Evolutionary conservation across 1,140 invertebrate genomes (phyloP).

Genomic region (Drosophila parabipectinata): DNA sequence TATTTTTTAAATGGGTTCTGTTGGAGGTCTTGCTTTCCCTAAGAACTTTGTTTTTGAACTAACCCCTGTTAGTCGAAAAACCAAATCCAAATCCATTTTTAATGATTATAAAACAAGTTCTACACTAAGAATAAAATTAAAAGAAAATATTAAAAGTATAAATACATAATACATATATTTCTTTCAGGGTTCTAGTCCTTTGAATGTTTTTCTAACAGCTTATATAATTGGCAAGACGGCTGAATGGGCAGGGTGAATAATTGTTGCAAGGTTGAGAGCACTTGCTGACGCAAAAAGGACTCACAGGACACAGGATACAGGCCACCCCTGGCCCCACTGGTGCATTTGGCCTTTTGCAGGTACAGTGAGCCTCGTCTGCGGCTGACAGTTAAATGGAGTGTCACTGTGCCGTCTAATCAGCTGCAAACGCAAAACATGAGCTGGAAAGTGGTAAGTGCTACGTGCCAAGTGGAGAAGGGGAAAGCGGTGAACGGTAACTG

Average conservation of each 20-base stretch:
- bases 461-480: background rate
- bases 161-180: slow-evolving; percentile 8
- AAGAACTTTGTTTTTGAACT: no score
- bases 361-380: slow-evolving; percentile 23
- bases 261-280: slow-evolving; percentile 20
- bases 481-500: background rate
- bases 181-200: background rate
- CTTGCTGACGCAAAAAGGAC: slow-evolving; percentile 28
- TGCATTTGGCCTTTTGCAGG: slow-evolving; percentile 37
- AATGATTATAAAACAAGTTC: no score
- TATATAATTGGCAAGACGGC: slow-evolving; percentile 36
- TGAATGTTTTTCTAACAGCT: slow-evolving; percentile 32
- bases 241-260: slow-evolving; percentile 23
- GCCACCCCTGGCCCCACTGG: background rate
- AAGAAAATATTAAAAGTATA: background rate
- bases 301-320: slow-evolving; percentile 1
- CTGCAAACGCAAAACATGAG: slow-evolving; percentile 31
- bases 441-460: background rate
- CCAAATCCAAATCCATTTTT: no score
- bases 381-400: slow-evolving; percentile 57
- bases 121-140: background rate
- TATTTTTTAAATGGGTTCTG: no score
- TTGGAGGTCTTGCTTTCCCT: no score
- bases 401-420: slow-evolving; percentile 45
- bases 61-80: no score